A percentile compares a stretch with the other conserved stretches of the same genome.
Conservation (phyloP, 1,140 invertebrate species). For the Drosophila parvula region DNA sequence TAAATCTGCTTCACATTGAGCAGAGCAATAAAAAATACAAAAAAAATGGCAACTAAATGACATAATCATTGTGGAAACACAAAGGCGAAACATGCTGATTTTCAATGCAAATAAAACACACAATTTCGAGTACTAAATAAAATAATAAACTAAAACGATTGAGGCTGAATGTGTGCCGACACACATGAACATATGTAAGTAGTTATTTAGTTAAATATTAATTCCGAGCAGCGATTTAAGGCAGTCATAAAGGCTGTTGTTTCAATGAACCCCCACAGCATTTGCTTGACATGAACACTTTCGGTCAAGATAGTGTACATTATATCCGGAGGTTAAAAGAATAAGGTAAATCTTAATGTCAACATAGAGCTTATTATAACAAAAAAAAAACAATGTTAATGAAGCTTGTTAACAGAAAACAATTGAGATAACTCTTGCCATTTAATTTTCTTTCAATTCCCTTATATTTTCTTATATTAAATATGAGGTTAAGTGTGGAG, state of each 20-base stretch:
- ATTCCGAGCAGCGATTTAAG: conserved; percentile 2
- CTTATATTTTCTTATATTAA: too few relatives aligned
- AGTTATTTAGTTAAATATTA: conserved; percentile 11
- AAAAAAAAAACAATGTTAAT: not conserved
- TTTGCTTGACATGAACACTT: not conserved
- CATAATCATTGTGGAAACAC: conserved; percentile 38
- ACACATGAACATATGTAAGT: too few relatives aligned
- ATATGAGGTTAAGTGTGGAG: too few relatives aligned
- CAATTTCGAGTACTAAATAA: conserved; percentile 10
- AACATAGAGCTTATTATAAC: not conserved
- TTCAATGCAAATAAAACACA: conserved; percentile 21
- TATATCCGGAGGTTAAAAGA: not conserved
- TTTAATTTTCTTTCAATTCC: not conserved
- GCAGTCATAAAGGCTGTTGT: not conserved
- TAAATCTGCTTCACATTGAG: conserved; percentile 20
- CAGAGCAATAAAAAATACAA: conserved; percentile 5
- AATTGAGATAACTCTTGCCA: not conserved
- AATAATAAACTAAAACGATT: conserved; percentile 11
- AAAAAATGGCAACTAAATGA: conserved; percentile 29
- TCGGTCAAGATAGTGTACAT: not conserved
- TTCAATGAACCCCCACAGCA: conserved; percentile 7
- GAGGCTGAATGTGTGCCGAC: not conserved
- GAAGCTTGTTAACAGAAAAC: not conserved
- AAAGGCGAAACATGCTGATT: conserved; percentile 3
- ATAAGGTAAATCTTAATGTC: not conserved